These are phyloP conservation scores for Peromyscus polionotus DNA, from an alignment of 2,113 vertebrate genomes.

Conservation along the genomic window DNA sequence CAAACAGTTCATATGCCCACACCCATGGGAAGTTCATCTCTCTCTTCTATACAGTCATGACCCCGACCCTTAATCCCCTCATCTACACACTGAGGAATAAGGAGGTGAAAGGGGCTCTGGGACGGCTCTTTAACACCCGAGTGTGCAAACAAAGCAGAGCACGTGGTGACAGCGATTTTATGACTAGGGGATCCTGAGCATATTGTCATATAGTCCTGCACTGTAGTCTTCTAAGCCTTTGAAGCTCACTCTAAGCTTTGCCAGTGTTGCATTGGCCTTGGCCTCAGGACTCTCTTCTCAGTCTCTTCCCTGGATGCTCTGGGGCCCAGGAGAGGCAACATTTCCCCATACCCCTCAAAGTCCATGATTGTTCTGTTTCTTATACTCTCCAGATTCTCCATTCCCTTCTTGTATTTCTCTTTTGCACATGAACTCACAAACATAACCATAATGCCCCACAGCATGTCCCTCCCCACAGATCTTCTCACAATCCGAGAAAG, in stretches of 20 bases:
- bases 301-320: background rate
- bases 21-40: conserved; percentile 61
- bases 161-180: background rate
- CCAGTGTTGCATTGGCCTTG: background rate
- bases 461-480: background rate
- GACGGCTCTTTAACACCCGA: conserved; percentile 4
- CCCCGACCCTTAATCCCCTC: conserved; percentile 61
- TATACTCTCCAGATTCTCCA: background rate
- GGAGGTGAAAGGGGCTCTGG: conserved; percentile 60
- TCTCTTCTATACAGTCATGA: conserved; percentile 69
- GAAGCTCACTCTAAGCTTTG: background rate
- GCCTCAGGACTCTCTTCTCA: background rate
- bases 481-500: background rate
- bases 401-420: background rate
- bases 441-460: background rate
- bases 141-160: background rate
- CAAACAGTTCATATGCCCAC: conserved; percentile 59
- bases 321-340: background rate
- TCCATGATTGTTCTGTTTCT: background rate
- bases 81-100: conserved; percentile 73
- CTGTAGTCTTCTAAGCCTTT: background rate
- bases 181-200: background rate
- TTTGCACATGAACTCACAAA: background rate
- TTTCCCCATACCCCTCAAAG: background rate
- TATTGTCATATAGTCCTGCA: background rate